phyloP scores from a whole-genome alignment of 2,888 invertebrate species.

The Cheilosia vulpina region DNA sequence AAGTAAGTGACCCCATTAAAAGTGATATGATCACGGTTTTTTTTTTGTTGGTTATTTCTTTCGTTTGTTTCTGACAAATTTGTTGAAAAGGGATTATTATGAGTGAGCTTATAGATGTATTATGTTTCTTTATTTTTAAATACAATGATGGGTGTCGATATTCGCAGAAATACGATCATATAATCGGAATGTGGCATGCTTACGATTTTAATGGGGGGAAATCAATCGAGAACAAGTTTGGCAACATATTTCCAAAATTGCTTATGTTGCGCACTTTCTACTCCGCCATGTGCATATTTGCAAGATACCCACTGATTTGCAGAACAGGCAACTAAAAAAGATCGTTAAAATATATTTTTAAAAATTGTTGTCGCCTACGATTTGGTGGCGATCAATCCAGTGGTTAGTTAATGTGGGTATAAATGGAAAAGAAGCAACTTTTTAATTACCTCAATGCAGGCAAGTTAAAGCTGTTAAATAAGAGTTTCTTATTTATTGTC shows the following conservation, averaged over 20 bases:
- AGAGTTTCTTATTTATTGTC: too few species aligned
- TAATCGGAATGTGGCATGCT: slow-evolving; percentile 32
- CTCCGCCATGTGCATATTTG: slow-evolving; percentile 33
- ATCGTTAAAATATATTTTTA: too few species aligned
- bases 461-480: too few species aligned
- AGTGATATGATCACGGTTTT: slow-evolving; percentile 65
- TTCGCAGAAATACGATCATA: slow-evolving; percentile 12
- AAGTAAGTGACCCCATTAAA: slow-evolving; percentile 84
- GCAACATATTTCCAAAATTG: slow-evolving; percentile 46
- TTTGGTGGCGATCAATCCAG: too few species aligned
- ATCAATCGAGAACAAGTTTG: slow-evolving; percentile 55
- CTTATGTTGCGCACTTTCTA: slow-evolving; percentile 56
- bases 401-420: too few species aligned
- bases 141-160: background rate
- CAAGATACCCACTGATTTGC: background rate
- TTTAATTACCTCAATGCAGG: too few species aligned
- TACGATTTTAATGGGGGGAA: background rate
- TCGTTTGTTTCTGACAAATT: slow-evolving; percentile 54
- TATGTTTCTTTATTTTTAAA: slow-evolving; percentile 27
- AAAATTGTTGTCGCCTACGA: too few species aligned
- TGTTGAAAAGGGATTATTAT: slow-evolving; percentile 12
- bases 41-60: slow-evolving; percentile 38
- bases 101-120: slow-evolving; percentile 46
- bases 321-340: background rate
- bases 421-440: too few species aligned